Percentiles rank a stretch among this genome's conserved stretches.
These are phyloP conservation scores for Pyrochroa serraticornis DNA, from an alignment of 2,888 invertebrate genomes.

Conservation along the genomic window DNA sequence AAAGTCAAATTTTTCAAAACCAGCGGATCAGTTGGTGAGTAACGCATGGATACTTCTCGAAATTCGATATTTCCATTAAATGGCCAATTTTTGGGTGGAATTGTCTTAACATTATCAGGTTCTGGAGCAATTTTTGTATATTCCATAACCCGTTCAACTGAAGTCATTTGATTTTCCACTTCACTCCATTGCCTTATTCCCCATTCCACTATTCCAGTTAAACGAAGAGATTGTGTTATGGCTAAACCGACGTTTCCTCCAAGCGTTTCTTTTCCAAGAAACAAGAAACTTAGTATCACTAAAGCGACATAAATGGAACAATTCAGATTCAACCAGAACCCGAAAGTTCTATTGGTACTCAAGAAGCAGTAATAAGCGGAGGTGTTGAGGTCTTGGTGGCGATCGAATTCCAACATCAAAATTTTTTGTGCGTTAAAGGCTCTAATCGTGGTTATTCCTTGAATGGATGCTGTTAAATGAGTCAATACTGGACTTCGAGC, in stretches of 20 bases:
- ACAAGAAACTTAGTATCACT: conserved; percentile 64
- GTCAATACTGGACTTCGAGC: conserved; percentile 78
- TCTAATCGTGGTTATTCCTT: conserved; percentile 77
- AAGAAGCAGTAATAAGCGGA: conserved; percentile 73
- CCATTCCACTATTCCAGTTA: conserved; percentile 76
- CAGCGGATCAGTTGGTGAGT: conserved; percentile 70
- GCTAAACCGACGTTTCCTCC: conserved; percentile 55
- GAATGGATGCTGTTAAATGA: conserved; percentile 73
- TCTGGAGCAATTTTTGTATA: conserved; percentile 58
- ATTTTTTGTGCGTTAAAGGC: conserved; percentile 69
- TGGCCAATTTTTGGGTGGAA: conserved; percentile 69
- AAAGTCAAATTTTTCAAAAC: conserved; percentile 76
- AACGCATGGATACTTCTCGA: conserved; percentile 71
- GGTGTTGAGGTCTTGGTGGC: conserved; percentile 68
- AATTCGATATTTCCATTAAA: conserved; percentile 71
- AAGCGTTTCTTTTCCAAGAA: conserved; percentile 54
- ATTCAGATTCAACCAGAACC: conserved; percentile 69
- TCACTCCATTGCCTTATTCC: conserved; percentile 68
- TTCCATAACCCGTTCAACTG: conserved; percentile 80
- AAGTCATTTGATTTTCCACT: conserved; percentile 78
- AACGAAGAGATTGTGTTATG: conserved; percentile 52
- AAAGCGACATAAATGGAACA: conserved; percentile 67
- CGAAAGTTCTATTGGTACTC: conserved; percentile 69
- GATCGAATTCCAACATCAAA: conserved; percentile 66
- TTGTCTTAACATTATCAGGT: conserved; percentile 55